Evolutionary conservation across 2,888 invertebrate genomes (phyloP), one percentile per base, ranked within the genome.

Genomic region (Hedya salicella): DNA sequence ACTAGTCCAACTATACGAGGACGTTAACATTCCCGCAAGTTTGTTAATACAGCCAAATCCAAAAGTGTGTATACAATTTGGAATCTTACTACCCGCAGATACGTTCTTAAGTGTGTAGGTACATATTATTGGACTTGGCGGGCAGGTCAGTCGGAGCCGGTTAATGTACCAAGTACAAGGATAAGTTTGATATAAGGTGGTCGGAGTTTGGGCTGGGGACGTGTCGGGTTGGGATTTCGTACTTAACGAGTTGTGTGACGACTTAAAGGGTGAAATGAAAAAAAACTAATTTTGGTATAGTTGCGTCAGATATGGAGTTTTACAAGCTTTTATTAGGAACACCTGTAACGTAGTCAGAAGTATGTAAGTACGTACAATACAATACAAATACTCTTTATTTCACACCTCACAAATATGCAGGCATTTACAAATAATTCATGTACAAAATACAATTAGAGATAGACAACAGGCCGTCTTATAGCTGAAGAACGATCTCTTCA

Each of bases 141-240:
- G 1, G 32, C 62, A 54, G 62, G 62, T 62, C 62, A 62, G 49
- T 57, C 21, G 13, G 44, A 62, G 46, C 42, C 50, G 44, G 62
- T 62, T 62, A 62, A 62, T 62, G 62, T 62, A 62, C 54, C 62
- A 53, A 54, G 54, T 54, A 62, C 46, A 54, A 21, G 62, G 54
- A 39, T 56, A 62, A 62, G 62, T 62, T 62, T 62, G 39, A 56
- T 62, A 48, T 62, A 54, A 62, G 54, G 54, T 54, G 42, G 44
- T 46, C 9, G 30, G n/a, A 46, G 57, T 57, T 57, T 57, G 44
- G 57, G 44, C n/a, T 19, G 32, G 57, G 44, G 57, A 36, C 46
- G 44, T 32, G 44, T 30, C 46, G 46, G 57, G 11, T 19, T 25
- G 32, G 57, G 44, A 44, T 44, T 57, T 57, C 32, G 44, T 57